Base-by-base conservation (phyloP, 23 tunicate genomes). In the Ascidia mentula region DNA sequence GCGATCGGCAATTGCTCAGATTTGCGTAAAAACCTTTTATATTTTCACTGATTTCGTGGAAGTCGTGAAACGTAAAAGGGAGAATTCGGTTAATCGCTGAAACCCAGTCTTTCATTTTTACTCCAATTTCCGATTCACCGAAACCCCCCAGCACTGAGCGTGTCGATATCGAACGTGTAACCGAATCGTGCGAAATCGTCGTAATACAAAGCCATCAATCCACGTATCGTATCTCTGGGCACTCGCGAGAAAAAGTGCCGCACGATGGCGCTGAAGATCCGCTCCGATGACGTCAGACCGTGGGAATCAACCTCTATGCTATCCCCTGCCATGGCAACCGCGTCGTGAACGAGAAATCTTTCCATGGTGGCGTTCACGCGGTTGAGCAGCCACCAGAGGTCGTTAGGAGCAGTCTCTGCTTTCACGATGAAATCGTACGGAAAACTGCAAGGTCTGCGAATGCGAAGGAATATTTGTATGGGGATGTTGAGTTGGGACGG, bases 391-490 rank as follows among this genome's bases (percentile, higher is more conserved):
- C 45, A 82, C 87, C 87, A 82, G 3, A 82, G 70, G 35, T 82
- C 87, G 69, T 74, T 76, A 13, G 74, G 37, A 6, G 71, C 80
- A 5, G 87, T 82, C 31, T 82, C 87, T 30, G 87, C 87, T 22
- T 76, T 69, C 31, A 82, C 80, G 31, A 82, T 75, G 73, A 72
- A 74, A 34, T 74, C 79, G 79, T 82, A 82, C 17, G 87, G 87
- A 38, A 22, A 82, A 18, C 74, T 42, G 37, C 87, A 82, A 9
- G 87, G 87, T 5, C 70, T 79, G 53, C 37, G 46, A 28, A n/a
- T n/a, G n/a, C n/a, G n/a, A n/a, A n/a, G n/a, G n/a, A n/a, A n/a
- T n/a, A n/a, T n/a, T n/a, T n/a, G n/a, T n/a, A n/a, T n/a, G n/a
- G n/a, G n/a, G n/a, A n/a, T n/a, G n/a, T n/a, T n/a, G n/a, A n/a